Evolutionary conservation across 2,113 vertebrate species (phyloP), one percentile per base, ranked within the genome.

Genomic region (Alethe diademata): DNA sequence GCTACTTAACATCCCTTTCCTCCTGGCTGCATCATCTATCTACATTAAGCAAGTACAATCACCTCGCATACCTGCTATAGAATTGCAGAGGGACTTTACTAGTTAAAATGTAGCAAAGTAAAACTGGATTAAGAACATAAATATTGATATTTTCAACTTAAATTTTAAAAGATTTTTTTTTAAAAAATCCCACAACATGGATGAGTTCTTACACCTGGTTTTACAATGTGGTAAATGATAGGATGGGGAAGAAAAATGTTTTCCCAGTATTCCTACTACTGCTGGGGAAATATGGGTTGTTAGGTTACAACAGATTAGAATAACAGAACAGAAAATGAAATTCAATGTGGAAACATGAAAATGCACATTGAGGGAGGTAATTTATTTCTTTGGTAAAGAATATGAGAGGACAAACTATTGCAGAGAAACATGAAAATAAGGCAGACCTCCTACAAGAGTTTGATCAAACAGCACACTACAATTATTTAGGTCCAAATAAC

Each of bases 301-400:
- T 86, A 48, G 57, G 1, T n/a, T 73, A 3, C 11, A 67, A 78
- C 7, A 60, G 70, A 53, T 19, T 40, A 12, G 26, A 89, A 64
- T 42, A 45, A 88, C 19, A 66, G 45, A 88, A 80, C 12, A 57
- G 43, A 76, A 86, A 45, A 65, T 35, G 2, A 83, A 86, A 83
- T 70, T 61, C 18, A 90, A 62, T 1, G 4, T 4, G 14, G 24
- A 74, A 86, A 80, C 12, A 66, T 3, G 33, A 67, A 58, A 79
- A 53, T 3, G 5, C 26, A 4, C 3, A 1, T 31, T 6, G 2
- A 83, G 10, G 8, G 22, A 79, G 19, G 29, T 62, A 0, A 81
- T 74, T 91, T 22, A 54, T 51, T 78, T 71, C 29, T 78, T 78
- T 56, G 71, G 11, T 43, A 36, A 74, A 74, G 38, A 85, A 50